A percentile compares a stretch with the other conserved stretches of the same genome.
Evolutionary conservation across 2,888 invertebrate species (phyloP).

Genomic region (Melinaea menophilus): DNA sequence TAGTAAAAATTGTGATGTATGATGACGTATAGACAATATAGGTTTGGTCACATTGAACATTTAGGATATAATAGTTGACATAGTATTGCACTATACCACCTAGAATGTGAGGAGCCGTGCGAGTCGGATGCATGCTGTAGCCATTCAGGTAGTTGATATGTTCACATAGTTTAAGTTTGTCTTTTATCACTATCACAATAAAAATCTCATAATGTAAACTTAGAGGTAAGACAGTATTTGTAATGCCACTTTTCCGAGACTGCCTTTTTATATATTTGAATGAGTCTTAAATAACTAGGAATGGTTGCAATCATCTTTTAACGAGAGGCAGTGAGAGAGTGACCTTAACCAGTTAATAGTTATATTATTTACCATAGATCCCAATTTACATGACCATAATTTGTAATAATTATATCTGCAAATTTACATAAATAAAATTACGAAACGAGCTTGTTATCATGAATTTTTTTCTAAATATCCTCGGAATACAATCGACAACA

Average conservation of each 20-base stretch:
- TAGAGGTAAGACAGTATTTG: slow-evolving; percentile 76
- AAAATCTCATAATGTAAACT: slow-evolving; percentile 76
- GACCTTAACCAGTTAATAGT: slow-evolving; percentile 66
- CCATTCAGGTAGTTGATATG: slow-evolving; percentile 61
- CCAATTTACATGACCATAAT: slow-evolving; percentile 76
- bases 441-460: slow-evolving; percentile 69
- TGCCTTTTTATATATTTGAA: slow-evolving; percentile 76
- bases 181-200: slow-evolving; percentile 74
- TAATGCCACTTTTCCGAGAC: slow-evolving; percentile 76
- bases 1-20: slow-evolving; percentile 79
- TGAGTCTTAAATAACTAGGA: slow-evolving; percentile 67
- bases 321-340: slow-evolving; percentile 54
- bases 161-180: slow-evolving; percentile 75
- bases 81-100: slow-evolving; percentile 70
- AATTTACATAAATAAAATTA: slow-evolving; percentile 79
- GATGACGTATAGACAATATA: slow-evolving; percentile 79
- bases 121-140: slow-evolving; percentile 70
- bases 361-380: slow-evolving; percentile 72
- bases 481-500: slow-evolving; percentile 8
- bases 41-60: slow-evolving; percentile 71
- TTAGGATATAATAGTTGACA: slow-evolving; percentile 69
- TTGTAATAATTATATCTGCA: slow-evolving; percentile 78
- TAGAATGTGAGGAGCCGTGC: slow-evolving; percentile 63
- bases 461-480: slow-evolving; percentile 35
- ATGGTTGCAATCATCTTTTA: slow-evolving; percentile 56